Base-by-base conservation (phyloP, 92 coral and sea anemone species). In the Plumapathes pennacea region DNA sequence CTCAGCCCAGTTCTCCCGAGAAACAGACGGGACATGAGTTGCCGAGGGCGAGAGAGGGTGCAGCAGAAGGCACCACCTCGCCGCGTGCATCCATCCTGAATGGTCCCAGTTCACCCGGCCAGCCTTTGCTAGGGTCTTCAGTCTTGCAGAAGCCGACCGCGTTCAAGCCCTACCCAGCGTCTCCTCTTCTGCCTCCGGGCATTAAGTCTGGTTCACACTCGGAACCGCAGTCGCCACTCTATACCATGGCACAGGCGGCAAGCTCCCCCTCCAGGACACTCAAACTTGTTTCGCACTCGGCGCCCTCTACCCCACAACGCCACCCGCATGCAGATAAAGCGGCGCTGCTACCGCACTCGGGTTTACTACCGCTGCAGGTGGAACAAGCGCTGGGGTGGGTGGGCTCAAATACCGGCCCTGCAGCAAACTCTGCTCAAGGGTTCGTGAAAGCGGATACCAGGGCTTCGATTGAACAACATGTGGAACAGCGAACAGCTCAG, bases 231-330 rank as follows among this genome's bases (percentile, higher is more conserved):
- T 83, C 89, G 9, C 96, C 96, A 18, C 46, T 61, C 45, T 67
- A 57, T 33, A 32, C 56, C 0, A 52, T 66, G 23, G 32, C 30
- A 25, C 76, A 62, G 25, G 33, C 23, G 3, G 44, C 55, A 42
- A 72, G 74, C 20, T 67, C 74, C 21, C 48, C 76, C 1, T 13
- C 32, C 26, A 49, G 63, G 13, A 59, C 64, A 9, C 7, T 42
- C 17, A 59, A 43, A 31, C 72, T 64, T 3, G 46, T 71, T 3
- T 69, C 86, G 32, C 46, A 75, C 46, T 88, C 96, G 48, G 96
- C 89, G 3, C 96, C 96, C 2, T 77, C 78, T 22, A 88, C 96
- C 28, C 96, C 96, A 1, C 90, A 83, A 57, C 67, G 96, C 6
- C 86, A 77, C 54, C 86, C 86, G 0, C 72, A 77, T 4, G 72